Base-by-base conservation (phyloP, 2,888 invertebrate genomes). In the Dascillus cervinus region DNA sequence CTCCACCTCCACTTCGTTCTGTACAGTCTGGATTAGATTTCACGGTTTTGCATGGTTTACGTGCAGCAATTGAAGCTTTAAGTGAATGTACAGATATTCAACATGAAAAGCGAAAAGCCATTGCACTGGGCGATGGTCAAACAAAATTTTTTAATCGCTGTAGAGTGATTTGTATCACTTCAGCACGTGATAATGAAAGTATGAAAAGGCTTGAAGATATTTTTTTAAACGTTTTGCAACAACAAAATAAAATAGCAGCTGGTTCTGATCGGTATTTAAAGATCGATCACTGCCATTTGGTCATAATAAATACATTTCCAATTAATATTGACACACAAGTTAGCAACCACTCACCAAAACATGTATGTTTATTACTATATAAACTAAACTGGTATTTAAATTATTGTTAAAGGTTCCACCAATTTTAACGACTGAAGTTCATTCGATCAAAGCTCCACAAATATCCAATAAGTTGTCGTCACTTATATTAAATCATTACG, bases 141-240 rank as follows among this genome's bases (percentile, higher is more conserved):
- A 55, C 54, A 14, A 66, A 66, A 44, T 56, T 68, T 34, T 32
- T 60, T 15, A 65, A 65, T 43, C 75, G 79, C 37, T 90, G 91
- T 6, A 72, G 94, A 39, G 84, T 95, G 9, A 86, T 95, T 51
- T 91, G 91, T 55, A 82, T 95, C 17, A 92, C 92, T 3, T 84
- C 88, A 45, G 83, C 90, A 0, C 73, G 89, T 46, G 89, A 90
- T 60, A 85, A 92, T 57, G 79, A 80, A 14, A 88, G 89, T 37
- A 82, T 92, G 66, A 80, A 83, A 47, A 82, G 84, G 53, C 65
- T 92, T 10, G 86, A 91, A 48, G 89, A 90, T 47, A 90, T 88
- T 53, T 88, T 92, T 46, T 72, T 82, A 17, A 87, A 82, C 34
- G 82, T 86, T 2, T 62, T 95, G 10, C 65, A 79, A 8, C 82